phyloP scores from a whole-genome alignment of 1,140 invertebrate species.

The Drosophila mauritiana region DNA sequence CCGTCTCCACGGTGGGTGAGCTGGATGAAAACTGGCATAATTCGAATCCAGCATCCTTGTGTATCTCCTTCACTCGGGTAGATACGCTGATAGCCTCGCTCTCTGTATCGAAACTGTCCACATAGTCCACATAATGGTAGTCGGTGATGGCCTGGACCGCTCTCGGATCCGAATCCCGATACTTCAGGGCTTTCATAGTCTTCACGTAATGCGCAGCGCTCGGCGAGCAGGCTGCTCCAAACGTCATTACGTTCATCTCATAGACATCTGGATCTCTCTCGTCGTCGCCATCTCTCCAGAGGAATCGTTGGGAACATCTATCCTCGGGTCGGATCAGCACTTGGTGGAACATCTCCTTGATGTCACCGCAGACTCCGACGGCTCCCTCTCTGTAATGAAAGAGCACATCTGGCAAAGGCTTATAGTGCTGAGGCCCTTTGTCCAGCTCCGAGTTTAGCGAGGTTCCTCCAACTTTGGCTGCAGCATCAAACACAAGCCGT shows the following conservation, averaged over 20 bases:
- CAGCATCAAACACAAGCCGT: neutral
- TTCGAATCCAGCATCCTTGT: slow-evolving; percentile 1
- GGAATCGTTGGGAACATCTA: neutral
- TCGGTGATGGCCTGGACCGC: neutral
- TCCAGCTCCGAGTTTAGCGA: neutral
- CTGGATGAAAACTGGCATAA: slow-evolving; percentile 3
- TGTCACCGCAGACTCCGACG: neutral
- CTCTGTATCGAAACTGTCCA: neutral
- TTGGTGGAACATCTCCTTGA: neutral
- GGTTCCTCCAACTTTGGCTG: neutral
- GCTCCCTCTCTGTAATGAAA: neutral
- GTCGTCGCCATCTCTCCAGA: slow-evolving; percentile 1
- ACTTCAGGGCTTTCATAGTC: slow-evolving; percentile 1
- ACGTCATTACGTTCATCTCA: neutral
- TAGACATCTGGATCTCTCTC: neutral
- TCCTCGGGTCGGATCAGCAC: slow-evolving; percentile 1
- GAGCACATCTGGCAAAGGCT: neutral
- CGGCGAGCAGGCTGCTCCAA: neutral
- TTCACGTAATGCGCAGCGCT: slow-evolving; percentile 2
- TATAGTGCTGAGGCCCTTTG: neutral
- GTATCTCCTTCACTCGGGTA: slow-evolving; percentile 3
- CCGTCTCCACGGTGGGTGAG: neutral
- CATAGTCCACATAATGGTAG: too few relatives aligned
- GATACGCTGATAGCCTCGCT: slow-evolving; percentile 1
- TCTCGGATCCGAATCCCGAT: neutral